A percentile compares a stretch with the other conserved stretches of the same genome.
Evolutionary conservation across 1,140 invertebrate genomes (phyloP).

Genomic region (Penaeus japonicus): DNA sequence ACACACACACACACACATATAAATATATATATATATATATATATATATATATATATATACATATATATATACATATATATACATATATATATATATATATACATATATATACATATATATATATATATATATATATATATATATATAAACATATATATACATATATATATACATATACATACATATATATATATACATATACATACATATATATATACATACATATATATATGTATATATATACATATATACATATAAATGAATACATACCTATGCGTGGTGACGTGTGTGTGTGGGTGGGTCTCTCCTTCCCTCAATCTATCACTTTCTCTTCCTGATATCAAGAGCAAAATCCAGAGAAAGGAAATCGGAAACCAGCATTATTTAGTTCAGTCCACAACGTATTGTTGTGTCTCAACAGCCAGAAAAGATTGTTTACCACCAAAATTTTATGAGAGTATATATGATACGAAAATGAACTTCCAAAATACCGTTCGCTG

Average conservation of each 20-base stretch:
- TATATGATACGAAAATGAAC: no score
- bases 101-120: not conserved
- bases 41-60: not conserved
- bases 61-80: not conserved
- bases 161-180: not conserved
- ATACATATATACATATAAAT: not conserved
- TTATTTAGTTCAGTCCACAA: no score
- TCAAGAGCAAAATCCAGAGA: no score
- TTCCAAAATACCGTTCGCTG: no score
- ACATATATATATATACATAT: not conserved
- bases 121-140: not conserved
- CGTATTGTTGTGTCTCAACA: no score
- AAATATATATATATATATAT: not conserved
- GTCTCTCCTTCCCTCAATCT: no score
- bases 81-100: not conserved
- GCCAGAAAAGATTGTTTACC: no score
- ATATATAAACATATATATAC: not conserved
- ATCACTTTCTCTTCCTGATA: no score
- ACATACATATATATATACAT: not conserved
- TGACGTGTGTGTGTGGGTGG: not conserved
- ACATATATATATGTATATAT: not conserved
- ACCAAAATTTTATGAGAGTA: no score
- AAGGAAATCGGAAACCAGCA: no score
- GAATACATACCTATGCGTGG: not conserved
- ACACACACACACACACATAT: not conserved